phyloP scores from a whole-genome alignment of 2,797 vertebrate species.

The Pseudochromis fuscus region DNA sequence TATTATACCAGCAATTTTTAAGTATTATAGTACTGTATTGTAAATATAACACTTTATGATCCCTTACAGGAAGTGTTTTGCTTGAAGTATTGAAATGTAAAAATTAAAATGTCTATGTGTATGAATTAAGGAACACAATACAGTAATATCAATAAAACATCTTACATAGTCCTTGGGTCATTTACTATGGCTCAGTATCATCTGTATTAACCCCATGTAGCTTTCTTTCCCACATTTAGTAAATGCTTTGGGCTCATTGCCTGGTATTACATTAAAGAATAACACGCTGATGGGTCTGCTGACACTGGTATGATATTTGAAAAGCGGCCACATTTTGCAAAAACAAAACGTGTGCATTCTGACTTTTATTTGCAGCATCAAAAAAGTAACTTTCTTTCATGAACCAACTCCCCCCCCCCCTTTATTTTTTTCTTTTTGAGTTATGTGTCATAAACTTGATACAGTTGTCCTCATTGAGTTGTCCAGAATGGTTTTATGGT shows the following conservation, averaged over 20 bases:
- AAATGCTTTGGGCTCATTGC: constrained; percentile 30
- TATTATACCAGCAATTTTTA: constrained; percentile 36
- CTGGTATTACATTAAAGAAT: constrained; percentile 11
- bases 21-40: constrained; percentile 53
- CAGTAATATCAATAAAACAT: constrained; percentile 25
- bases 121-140: constrained; percentile 22
- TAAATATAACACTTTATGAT: constrained; percentile 66
- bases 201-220: constrained; percentile 6
- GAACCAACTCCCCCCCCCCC: constrained; percentile 24
- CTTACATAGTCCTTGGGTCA: neutral
- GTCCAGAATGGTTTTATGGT: constrained; percentile 65
- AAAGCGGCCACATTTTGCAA: constrained; percentile 12
- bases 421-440: constrained; percentile 53
- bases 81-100: constrained; percentile 34
- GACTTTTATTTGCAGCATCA: constrained; percentile 58
- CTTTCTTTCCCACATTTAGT: constrained; percentile 21
- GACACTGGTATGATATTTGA: constrained; percentile 10
- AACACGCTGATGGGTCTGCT: constrained; percentile 9
- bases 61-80: constrained; percentile 40
- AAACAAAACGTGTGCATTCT: constrained; percentile 34
- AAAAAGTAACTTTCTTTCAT: constrained; percentile 67
- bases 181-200: constrained; percentile 6
- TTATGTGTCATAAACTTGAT: constrained; percentile 52
- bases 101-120: constrained; percentile 10
- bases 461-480: constrained; percentile 56